Percentiles rank a stretch among this genome's conserved stretches.
These are phyloP conservation scores for Amorpha juglandis DNA, from an alignment of 2,888 invertebrate species.

Conservation along the genomic window DNA sequence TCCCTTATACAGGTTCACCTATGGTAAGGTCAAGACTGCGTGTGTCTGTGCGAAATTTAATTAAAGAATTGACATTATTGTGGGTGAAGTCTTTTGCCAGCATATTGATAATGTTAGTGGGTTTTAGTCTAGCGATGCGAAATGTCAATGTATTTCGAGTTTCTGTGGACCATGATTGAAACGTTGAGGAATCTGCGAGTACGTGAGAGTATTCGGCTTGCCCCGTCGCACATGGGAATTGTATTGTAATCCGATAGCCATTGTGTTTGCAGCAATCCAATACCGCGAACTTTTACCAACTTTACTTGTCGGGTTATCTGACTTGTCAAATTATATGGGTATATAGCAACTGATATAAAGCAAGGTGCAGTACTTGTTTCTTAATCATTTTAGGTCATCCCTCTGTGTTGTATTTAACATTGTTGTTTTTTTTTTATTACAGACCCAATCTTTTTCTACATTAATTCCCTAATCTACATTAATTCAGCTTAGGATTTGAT, in stretches of 20 bases:
- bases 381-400: not conserved
- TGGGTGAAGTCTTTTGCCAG: too few relatives aligned
- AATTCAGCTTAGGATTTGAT: too few relatives aligned
- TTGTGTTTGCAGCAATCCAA: constrained; percentile 11
- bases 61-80: too few relatives aligned
- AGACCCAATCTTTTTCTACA: too few relatives aligned
- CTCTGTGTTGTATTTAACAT: not conserved
- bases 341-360: too few relatives aligned
- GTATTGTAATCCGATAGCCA: constrained; percentile 22
- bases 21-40: too few relatives aligned
- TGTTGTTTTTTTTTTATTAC: too few relatives aligned
- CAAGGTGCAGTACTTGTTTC: too few relatives aligned
- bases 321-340: too few relatives aligned
- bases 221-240: constrained; percentile 12
- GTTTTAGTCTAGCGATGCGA: not conserved
- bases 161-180: not conserved
- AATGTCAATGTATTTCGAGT: not conserved
- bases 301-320: not conserved
- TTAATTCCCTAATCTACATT: too few relatives aligned
- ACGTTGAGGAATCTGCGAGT: not conserved
- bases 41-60: too few relatives aligned
- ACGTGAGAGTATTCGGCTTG: constrained; percentile 23
- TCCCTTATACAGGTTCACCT: too few relatives aligned
- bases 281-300: constrained; percentile 15
- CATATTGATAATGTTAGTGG: not conserved